Evolutionary conservation across 1,140 invertebrate genomes (phyloP), one percentile per base, ranked within the genome.

Genomic region (Bombus huntii): DNA sequence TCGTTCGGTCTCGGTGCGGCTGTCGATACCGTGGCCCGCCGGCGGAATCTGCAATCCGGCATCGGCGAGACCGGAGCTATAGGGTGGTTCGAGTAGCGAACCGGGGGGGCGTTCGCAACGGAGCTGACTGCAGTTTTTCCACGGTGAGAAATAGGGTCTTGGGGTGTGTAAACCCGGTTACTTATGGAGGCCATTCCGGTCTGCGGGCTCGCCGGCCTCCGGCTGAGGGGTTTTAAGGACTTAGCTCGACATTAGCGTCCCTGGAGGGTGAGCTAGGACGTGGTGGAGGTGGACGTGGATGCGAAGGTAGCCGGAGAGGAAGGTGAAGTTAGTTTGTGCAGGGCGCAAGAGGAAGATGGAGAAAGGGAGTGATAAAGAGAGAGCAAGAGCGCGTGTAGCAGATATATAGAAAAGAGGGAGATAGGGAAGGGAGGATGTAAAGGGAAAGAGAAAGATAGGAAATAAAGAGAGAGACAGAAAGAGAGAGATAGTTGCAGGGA

Each of bases 141-240:
- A 89, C 89, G 88, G 92, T 94, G 93, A 94, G 92, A 94, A 94
- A 94, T 94, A 93, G 92, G 92, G 93, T 94, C 93, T 93, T 92
- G 92, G 93, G 93, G 92, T 93, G 93, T 94, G 93, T 94, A 94
- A 94, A 93, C 92, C 93, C 91, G 91, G 93, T 94, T 94, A 94
- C 94, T 94, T 94, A 94, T 94, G 93, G 93, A 94, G 94, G 93
- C 93, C 94, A 94, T 94, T 94, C 91, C 89, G 90, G 93, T 92
- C 90, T 93, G 92, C 90, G 92, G 93, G 91, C 89, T 91, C 84
- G 92, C 81, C 85, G 91, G 89, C 92, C 91, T 89, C 89, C 84
- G 90, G 90, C 92, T 90, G 91, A 93, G 89, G 90, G 93, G 91
- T 94, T 94, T 94, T 94, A 94, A 95, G 94, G 93, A 94, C 93